phyloP scores from a whole-genome alignment of 1,140 invertebrate species.

The Pseudomyrmex gracilis region DNA sequence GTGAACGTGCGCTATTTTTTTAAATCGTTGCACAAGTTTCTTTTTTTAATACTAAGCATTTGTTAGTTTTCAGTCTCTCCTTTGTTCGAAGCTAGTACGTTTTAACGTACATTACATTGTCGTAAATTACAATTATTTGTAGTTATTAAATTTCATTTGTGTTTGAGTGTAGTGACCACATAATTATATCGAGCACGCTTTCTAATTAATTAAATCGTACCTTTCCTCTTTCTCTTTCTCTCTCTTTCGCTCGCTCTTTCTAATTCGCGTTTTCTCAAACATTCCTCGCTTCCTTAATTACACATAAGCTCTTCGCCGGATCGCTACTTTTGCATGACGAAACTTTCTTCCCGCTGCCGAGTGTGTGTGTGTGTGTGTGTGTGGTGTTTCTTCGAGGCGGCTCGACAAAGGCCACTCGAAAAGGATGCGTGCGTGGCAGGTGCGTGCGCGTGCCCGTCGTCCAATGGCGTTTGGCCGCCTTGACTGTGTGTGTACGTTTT shows the following conservation, averaged over 20 bases:
- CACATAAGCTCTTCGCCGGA: constrained; percentile 30
- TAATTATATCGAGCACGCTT: not conserved
- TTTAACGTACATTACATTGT: constrained; percentile 17
- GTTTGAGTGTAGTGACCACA: not conserved
- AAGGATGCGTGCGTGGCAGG: constrained; percentile 81
- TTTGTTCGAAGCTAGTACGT: not conserved
- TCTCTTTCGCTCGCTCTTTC: not conserved
- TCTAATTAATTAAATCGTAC: constrained; percentile 11
- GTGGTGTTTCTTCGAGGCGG: constrained; percentile 55
- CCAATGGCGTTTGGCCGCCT: constrained; percentile 75
- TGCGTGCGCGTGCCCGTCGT: constrained; percentile 83
- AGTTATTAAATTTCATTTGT: constrained; percentile 14
- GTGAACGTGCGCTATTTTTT: not conserved
- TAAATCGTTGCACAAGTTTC: not conserved
- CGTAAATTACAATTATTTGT: constrained; percentile 21
- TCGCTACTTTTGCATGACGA: constrained; percentile 53
- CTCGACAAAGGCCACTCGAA: constrained; percentile 78
- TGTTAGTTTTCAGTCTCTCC: not conserved
- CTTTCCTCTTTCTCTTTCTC: constrained; percentile 1
- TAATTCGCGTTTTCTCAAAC: constrained; percentile 11
- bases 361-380: not conserved
- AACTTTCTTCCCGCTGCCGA: constrained; percentile 62
- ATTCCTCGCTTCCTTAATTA: constrained; percentile 44
- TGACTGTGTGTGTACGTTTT: constrained; percentile 20
- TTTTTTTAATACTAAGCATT: not conserved